Evolutionary conservation across 2,113 vertebrate species (phyloP).

Genomic region (Zingel zingel): DNA sequence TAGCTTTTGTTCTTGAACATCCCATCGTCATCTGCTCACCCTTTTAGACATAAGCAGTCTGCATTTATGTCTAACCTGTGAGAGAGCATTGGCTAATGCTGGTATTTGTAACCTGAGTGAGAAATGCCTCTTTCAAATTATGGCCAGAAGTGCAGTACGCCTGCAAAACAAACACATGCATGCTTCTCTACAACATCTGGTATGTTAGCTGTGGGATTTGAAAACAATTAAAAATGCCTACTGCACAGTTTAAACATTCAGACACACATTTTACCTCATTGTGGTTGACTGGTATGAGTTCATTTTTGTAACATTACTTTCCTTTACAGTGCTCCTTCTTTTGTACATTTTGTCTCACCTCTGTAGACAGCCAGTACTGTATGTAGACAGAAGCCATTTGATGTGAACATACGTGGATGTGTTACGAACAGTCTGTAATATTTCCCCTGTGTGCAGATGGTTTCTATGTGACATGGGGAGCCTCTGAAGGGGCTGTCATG

Average conservation of each 20-base stretch:
- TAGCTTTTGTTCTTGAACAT: background rate
- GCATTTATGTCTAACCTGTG: background rate
- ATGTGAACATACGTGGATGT: background rate
- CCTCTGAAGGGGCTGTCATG: conserved; percentile 76
- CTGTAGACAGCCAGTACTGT: background rate
- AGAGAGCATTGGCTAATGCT: background rate
- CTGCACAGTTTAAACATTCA: background rate
- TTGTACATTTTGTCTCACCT: background rate
- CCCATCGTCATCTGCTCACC: background rate
- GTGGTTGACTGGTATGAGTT: background rate
- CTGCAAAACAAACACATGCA: conserved; percentile 9
- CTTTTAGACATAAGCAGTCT: background rate
- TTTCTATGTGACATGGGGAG: conserved; percentile 96
- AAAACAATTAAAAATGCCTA: background rate
- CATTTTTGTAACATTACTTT: background rate
- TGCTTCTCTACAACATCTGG: background rate
- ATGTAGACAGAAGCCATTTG: background rate
- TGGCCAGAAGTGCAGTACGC: background rate
- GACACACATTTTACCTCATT: background rate
- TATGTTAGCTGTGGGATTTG: background rate
- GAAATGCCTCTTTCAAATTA: background rate
- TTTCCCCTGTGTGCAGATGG: conserved; percentile 81
- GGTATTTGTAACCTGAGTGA: background rate
- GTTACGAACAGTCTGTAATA: conserved; percentile 2
- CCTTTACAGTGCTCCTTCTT: background rate